A percentile compares a stretch with the other conserved stretches of the same genome.
Evolutionary conservation across 2,888 invertebrate genomes (phyloP).

Genomic region (Dicranocentrus wangi): DNA sequence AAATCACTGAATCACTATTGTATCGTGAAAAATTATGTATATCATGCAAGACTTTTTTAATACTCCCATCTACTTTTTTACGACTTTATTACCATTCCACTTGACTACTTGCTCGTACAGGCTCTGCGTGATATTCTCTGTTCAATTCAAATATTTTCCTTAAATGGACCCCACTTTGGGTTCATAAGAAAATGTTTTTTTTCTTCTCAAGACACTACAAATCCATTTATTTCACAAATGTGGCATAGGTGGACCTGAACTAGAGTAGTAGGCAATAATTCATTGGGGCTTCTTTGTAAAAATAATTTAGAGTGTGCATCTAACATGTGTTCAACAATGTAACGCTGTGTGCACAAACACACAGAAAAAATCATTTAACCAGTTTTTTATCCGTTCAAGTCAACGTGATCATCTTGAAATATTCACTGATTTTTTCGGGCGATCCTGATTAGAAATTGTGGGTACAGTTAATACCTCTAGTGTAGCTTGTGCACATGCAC

Average conservation of each 20-base stretch:
- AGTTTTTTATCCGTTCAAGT: slow-evolving; percentile 3
- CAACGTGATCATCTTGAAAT: slow-evolving; percentile 13
- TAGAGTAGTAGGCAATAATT: no score
- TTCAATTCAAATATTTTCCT: slow-evolving; percentile 6
- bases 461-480: no score
- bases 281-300: no score
- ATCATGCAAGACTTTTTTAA: not conserved
- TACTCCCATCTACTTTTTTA: slow-evolving; percentile 7
- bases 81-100: slow-evolving; percentile 5
- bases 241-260: no score
- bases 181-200: no score
- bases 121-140: not conserved
- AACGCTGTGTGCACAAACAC: not conserved
- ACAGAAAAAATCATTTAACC: slow-evolving; percentile 32
- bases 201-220: not conserved
- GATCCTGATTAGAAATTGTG: not conserved
- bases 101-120: not conserved
- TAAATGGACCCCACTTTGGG: slow-evolving; percentile 6
- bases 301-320: no score
- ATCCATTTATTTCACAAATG: not conserved
- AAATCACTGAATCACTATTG: slow-evolving; percentile 11
- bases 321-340: no score
- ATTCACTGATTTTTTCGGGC: not conserved
- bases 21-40: not conserved
- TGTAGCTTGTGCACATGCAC: no score